Conservation (phyloP, 2,797 vertebrate species). For the Phataginus tetradactyla region DNA sequence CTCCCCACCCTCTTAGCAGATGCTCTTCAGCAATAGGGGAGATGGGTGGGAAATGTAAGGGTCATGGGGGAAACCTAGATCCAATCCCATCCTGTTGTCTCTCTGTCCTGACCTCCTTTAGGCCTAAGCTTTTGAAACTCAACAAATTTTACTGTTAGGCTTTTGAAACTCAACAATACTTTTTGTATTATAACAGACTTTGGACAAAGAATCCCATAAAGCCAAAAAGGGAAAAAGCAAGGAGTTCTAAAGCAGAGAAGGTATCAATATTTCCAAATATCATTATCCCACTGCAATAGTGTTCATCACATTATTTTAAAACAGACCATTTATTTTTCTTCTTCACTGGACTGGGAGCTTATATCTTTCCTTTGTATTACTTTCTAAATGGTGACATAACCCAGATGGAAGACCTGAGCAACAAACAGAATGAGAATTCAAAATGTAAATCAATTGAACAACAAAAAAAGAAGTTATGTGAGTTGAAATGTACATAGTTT, state of each 20-base stretch:
- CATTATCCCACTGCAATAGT: not conserved
- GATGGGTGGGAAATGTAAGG: not conserved
- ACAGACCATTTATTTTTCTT: not conserved
- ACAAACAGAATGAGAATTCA: not conserved
- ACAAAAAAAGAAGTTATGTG: not conserved
- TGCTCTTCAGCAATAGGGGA: not conserved
- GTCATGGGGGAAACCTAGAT: not conserved
- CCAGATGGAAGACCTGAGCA: not conserved
- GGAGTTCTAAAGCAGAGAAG: not conserved
- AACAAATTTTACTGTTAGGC: not conserved
- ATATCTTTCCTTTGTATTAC: not conserved
- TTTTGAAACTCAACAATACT: conserved; percentile 18
- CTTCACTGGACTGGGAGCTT: not conserved
- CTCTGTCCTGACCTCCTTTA: not conserved
- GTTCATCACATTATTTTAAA: not conserved
- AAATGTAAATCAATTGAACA: not conserved
- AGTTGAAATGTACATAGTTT: not conserved
- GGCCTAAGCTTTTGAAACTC: not conserved
- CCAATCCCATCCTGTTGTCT: conserved; percentile 26
- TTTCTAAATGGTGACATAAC: not conserved
- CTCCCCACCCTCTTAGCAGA: not conserved
- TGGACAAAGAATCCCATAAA: not conserved
- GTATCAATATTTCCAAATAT: not conserved
- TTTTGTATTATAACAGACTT: not conserved
- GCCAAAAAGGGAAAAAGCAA: not conserved